Evolutionary conservation across 2,888 invertebrate genomes (phyloP), one percentile per base, ranked within the genome.

Genomic region (Caenorhabditis angaria): DNA sequence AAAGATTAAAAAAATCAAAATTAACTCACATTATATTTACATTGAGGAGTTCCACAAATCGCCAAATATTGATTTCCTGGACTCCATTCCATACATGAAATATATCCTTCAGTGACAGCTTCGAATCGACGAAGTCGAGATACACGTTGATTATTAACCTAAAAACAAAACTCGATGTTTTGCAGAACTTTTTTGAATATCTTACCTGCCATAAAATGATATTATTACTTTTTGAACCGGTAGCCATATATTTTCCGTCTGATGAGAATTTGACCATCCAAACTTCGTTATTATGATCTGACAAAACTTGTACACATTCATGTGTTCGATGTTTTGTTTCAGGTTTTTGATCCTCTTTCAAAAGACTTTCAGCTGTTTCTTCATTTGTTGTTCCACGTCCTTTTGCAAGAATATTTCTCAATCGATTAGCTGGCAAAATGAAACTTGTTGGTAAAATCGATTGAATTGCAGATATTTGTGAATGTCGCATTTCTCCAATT

Each of bases 231-330:
- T 73, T 80, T 20, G 80, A 78, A 12, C 81, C 83, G 10, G 81
- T 78, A 3, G 82, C 82, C 61, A 85, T 54, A 51, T 69, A 67
- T 56, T 68, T 70, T 50, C 85, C 85, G 61, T 79, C 73, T 12
- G 77, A 69, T 5, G 85, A 85, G 59, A 85, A 85, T 50, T 80
- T 72, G 10, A 83, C 70, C 35, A 68, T 65, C 70, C 77, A 81
- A 1, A 84, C 81, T 60, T 78, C 73, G n/a, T 53, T 60, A 47
- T 66, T 58, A 61, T 80, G 78, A 22, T 80, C 76, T 25, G 48
- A 24, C 12, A 82, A 62, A 12, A 70, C 51, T 74, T 81, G 64
- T 18, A 41, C 12, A n/a, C 61, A 57, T n/a, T 41, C 24, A n/a
- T 32, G 62, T 0, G 41, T 29, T n/a, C 18, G 35, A 2, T 1